Percentiles rank a stretch among this genome's conserved stretches.
Conservation (phyloP, 2,888 invertebrate species). For the Sesia apiformis region DNA sequence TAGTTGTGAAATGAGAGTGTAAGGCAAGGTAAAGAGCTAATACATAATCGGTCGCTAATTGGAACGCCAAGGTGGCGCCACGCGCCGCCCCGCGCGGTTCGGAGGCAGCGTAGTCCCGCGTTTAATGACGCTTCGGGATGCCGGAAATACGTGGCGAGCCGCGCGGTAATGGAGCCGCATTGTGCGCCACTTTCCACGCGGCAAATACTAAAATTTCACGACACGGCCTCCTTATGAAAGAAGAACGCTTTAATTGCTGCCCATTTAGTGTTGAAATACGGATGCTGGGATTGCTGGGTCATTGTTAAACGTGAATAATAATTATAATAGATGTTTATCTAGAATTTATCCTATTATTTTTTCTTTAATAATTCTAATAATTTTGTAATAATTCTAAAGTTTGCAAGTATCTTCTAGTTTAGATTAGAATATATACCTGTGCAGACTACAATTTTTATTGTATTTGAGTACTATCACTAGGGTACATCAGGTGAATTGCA, state of each 20-base stretch:
- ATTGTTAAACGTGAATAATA: no score
- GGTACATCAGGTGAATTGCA: no score
- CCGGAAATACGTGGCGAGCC: conserved; percentile 69
- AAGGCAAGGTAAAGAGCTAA: conserved; percentile 23
- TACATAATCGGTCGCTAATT: conserved; percentile 57
- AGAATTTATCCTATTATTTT: no score
- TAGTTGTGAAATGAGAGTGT: conserved; percentile 9
- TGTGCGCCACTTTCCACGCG: conserved; percentile 65
- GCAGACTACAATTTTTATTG: no score
- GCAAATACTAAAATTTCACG: conserved; percentile 64
- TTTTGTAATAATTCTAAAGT: no score
- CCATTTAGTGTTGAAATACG: not conserved
- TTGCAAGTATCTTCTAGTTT: no score
- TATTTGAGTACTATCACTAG: no score
- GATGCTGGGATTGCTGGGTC: no score
- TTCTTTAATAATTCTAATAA: no score
- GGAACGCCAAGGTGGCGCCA: conserved; percentile 28
- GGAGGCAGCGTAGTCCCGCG: conserved; percentile 28
- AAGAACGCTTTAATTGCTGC: conserved; percentile 17
- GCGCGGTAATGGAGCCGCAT: conserved; percentile 60
- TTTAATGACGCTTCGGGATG: conserved; percentile 64
- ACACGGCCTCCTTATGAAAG: conserved; percentile 40
- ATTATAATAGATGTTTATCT: no score
- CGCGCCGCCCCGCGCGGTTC: conserved; percentile 6
- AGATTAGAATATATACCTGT: no score